Percentiles rank a stretch among this genome's conserved stretches.
Conservation (phyloP, 2,113 vertebrate species). For the Atherinomorus stipes region DNA sequence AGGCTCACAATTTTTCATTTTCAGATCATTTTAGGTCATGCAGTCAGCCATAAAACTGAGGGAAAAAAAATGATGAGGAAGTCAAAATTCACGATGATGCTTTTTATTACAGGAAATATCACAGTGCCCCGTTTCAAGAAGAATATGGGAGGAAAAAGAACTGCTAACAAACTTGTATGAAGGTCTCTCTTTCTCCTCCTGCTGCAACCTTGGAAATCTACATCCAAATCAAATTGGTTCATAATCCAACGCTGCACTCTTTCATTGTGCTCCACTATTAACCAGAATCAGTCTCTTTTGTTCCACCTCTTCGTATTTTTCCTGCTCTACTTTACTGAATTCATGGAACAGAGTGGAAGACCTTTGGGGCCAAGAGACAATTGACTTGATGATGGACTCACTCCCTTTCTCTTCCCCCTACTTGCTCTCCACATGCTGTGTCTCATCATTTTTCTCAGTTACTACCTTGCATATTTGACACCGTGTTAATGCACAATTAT, state of each 20-base stretch:
- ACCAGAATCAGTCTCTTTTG: constrained; percentile 54
- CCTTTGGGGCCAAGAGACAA: constrained; percentile 74
- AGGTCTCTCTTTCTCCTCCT: constrained; percentile 1
- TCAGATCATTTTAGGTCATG: no score
- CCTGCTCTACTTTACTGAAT: constrained; percentile 9
- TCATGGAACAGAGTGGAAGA: constrained; percentile 27
- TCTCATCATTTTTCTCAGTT: constrained; percentile 19
- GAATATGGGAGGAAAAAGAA: neutral
- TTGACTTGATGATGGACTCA: constrained; percentile 79
- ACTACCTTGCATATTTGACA: constrained; percentile 10
- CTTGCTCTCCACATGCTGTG: neutral
- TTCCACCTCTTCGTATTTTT: neutral
- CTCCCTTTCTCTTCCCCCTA: constrained; percentile 34
- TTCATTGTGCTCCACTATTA: constrained; percentile 36
- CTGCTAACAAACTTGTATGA: neutral
- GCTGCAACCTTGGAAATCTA: neutral
- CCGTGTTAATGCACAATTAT: neutral
- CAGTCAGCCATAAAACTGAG: no score
- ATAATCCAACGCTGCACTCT: constrained; percentile 39
- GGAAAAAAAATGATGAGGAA: no score
- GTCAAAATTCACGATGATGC: no score
- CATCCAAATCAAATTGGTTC: constrained; percentile 6
- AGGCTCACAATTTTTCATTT: no score
- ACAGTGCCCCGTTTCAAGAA: neutral
- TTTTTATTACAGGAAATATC: neutral